Evolutionary conservation across 37 sponge, comb jelly and placozoan species (phyloP).

Genomic region (Eunapius fragilis): DNA sequence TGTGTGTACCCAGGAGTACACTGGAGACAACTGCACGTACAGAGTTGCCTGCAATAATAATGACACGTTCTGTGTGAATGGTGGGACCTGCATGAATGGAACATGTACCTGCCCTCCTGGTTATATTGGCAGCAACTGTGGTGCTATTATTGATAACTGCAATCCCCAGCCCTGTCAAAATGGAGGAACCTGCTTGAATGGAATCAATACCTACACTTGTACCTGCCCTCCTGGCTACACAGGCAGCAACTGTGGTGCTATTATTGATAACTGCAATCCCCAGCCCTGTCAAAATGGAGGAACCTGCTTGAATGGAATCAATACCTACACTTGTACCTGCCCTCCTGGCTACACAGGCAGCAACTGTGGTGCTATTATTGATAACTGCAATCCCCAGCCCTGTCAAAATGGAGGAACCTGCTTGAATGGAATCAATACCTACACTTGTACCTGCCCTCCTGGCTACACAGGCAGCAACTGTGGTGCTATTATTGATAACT

Average conservation of each 20-base stretch:
- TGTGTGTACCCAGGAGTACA: no score
- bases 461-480: slow-evolving; percentile 27
- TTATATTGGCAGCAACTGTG: no score
- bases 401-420: slow-evolving; percentile 43
- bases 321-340: background rate
- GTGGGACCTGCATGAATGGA: no score
- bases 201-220: no score
- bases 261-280: background rate
- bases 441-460: slow-evolving; percentile 30
- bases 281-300: background rate
- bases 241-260: background rate
- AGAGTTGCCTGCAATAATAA: no score
- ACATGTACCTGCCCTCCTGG: no score
- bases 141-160: no score
- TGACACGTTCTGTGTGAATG: no score
- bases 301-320: background rate
- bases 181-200: background rate
- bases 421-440: slow-evolving; percentile 28
- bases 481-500: slow-evolving; percentile 11
- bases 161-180: no score
- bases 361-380: slow-evolving; percentile 4
- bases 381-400: slow-evolving; percentile 10
- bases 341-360: background rate
- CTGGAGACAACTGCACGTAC: slow-evolving; percentile 13
- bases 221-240: background rate